Conservation (phyloP, 2,888 invertebrate species). For the Bugula neritina region DNA sequence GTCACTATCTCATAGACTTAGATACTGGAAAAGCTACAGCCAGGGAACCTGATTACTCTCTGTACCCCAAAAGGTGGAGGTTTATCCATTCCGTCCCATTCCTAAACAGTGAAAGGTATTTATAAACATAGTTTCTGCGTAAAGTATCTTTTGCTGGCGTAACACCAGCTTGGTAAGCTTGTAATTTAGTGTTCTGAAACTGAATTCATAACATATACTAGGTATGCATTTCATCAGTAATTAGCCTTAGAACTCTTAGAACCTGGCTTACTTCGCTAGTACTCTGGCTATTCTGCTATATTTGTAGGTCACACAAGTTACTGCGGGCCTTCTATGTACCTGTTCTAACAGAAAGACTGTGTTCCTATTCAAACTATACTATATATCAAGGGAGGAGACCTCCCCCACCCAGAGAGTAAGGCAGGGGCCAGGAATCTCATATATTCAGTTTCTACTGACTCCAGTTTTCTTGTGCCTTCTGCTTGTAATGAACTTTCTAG, state of each 20-base stretch:
- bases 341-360: conserved; percentile 49
- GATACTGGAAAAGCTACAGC: conserved; percentile 65
- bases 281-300: conserved; percentile 58
- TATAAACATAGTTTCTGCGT: conserved; percentile 33
- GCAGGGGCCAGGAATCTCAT: no score
- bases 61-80: conserved; percentile 65
- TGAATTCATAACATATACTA: neutral
- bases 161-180: no score
- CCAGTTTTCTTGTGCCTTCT: no score
- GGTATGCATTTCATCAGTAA: no score
- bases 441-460: no score
- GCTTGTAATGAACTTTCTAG: no score
- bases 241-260: no score
- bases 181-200: no score
- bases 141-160: neutral
- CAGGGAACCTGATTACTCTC: conserved; percentile 73
- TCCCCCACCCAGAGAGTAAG: neutral
- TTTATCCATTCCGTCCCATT: conserved; percentile 67
- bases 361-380: conserved; percentile 45
- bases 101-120: conserved; percentile 66
- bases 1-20: conserved; percentile 80
- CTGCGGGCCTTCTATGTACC: conserved; percentile 85
- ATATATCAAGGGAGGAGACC: conserved; percentile 31
- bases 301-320: conserved; percentile 53
- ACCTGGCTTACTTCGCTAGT: no score